Evolutionary conservation across 2,888 invertebrate species (phyloP).

Genomic region (Limenitis camilla): DNA sequence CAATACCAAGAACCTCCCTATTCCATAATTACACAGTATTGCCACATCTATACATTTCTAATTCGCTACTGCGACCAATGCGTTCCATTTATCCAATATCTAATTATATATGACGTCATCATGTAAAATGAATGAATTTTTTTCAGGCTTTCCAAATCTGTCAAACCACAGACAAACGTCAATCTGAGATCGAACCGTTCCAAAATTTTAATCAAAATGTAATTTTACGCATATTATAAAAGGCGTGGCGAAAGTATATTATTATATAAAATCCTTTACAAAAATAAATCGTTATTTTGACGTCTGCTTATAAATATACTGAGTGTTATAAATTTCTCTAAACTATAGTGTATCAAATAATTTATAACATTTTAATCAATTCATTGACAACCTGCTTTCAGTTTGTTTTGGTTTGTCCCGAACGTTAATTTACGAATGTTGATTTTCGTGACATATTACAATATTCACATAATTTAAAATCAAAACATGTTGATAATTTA

Average conservation of each 20-base stretch:
- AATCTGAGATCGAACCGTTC: slow-evolving; percentile 20
- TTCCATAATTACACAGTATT: neutral
- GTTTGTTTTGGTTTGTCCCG: slow-evolving; percentile 29
- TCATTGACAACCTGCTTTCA: slow-evolving; percentile 23
- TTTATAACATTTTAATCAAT: slow-evolving; percentile 5
- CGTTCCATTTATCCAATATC: neutral
- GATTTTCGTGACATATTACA: slow-evolving; percentile 43
- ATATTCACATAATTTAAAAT: slow-evolving; percentile 34
- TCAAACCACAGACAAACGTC: neutral
- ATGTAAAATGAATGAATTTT: neutral
- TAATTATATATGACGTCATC: neutral
- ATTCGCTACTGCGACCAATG: neutral
- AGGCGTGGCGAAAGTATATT: slow-evolving; percentile 17
- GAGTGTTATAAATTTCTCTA: neutral
- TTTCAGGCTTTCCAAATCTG: too few relatives aligned
- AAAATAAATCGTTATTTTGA: too few relatives aligned
- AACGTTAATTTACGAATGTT: slow-evolving; percentile 50
- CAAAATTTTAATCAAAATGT: slow-evolving; percentile 22
- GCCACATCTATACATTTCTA: neutral
- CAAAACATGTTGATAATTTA: slow-evolving; percentile 40
- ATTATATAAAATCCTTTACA: neutral
- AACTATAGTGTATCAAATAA: neutral
- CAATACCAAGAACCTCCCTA: too few relatives aligned
- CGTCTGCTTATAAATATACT: too few relatives aligned
- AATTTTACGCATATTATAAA: slow-evolving; percentile 6